These are phyloP conservation scores for Mechanitis mazaeus DNA, from an alignment of 2,888 invertebrate species.

Conservation along the genomic window DNA sequence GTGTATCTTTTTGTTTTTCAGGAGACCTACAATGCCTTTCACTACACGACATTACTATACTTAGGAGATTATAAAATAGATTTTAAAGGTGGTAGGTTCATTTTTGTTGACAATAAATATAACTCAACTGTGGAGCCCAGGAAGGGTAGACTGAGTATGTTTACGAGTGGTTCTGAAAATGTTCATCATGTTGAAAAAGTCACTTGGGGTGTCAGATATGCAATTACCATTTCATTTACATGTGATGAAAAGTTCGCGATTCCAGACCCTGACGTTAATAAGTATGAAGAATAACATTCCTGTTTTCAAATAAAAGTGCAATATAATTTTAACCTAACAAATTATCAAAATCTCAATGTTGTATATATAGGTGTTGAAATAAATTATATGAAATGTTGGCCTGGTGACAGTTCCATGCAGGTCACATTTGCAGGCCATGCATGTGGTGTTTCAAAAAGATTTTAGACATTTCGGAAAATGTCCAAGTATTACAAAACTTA, in stretches of 20 bases:
- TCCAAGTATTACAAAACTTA: no score
- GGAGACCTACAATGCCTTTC: conserved; percentile 91
- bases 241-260: conserved; percentile 84
- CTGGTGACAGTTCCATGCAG: no score
- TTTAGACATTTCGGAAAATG: no score
- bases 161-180: conserved; percentile 93
- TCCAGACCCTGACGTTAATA: conserved; percentile 65
- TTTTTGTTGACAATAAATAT: conserved; percentile 83
- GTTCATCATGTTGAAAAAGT: conserved; percentile 89
- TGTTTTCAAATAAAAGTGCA: conserved; percentile 4
- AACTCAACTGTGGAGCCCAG: conserved; percentile 85
- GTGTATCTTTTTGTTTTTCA: conserved; percentile 53
- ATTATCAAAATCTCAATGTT: neutral
- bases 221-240: conserved; percentile 91
- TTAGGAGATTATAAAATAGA: conserved; percentile 84
- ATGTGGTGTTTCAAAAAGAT: no score
- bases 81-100: conserved; percentile 89
- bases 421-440: no score
- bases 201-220: conserved; percentile 84
- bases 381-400: no score
- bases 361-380: neutral
- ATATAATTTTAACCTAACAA: no score
- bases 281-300: conserved; percentile 35
- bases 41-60: conserved; percentile 90
- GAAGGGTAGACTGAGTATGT: conserved; percentile 86